phyloP scores from a whole-genome alignment of 2,113 vertebrate species.

The Zosterops borbonicus region DNA sequence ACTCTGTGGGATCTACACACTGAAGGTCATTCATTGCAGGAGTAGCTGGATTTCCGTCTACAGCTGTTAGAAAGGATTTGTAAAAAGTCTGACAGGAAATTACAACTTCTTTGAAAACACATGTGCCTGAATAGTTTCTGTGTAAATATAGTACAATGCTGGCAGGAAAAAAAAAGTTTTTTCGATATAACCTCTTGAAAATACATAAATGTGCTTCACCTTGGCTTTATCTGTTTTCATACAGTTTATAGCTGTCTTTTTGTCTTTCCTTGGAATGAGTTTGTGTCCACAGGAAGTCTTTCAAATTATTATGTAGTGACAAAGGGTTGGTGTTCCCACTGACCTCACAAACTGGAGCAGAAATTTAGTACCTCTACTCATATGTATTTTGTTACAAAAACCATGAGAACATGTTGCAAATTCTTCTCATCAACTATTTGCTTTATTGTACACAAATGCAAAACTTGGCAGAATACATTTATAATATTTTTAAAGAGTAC shows the following conservation, averaged over 20 bases:
- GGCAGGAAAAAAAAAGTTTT: neutral
- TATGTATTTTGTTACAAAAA: neutral
- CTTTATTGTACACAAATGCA: neutral
- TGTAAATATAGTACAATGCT: conserved; percentile 58
- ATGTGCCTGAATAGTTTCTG: conserved; percentile 47
- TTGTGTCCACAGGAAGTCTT: neutral
- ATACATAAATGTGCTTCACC: neutral
- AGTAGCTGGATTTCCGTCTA: conserved; percentile 53
- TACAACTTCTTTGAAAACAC: conserved; percentile 69
- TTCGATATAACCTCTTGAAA: conserved; percentile 17
- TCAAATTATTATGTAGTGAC: neutral
- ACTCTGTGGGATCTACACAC: conserved; percentile 62
- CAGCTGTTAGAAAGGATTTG: conserved; percentile 57
- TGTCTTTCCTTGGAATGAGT: neutral
- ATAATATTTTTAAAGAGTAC: neutral
- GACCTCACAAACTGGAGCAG: neutral
- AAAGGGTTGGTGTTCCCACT: neutral
- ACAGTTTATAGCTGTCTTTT: neutral
- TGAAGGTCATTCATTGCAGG: conserved; percentile 64
- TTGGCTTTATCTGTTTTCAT: neutral
- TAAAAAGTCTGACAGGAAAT: conserved; percentile 68
- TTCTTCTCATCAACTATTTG: neutral
- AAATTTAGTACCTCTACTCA: neutral
- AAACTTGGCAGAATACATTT: neutral
- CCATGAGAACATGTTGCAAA: neutral